These are phyloP conservation scores for Forficula auricularia DNA, from an alignment of 1,140 invertebrate genomes.

Conservation along the genomic window DNA sequence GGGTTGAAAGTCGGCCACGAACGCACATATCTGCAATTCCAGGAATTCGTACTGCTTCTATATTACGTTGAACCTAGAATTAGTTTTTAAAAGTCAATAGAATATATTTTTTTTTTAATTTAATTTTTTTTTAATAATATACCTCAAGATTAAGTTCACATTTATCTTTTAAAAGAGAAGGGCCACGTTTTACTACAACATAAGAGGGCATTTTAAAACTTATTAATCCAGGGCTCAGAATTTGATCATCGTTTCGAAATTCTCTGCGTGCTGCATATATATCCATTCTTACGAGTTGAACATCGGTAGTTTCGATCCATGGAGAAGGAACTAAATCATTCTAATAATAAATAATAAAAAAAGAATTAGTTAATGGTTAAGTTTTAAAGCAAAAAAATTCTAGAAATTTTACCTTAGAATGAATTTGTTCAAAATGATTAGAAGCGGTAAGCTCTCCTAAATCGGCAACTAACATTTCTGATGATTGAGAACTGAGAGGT, in stretches of 20 bases:
- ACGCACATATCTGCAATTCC: constrained; percentile 71
- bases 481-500: constrained; percentile 65
- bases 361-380: too few relatives aligned
- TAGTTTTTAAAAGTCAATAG: too few relatives aligned
- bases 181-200: constrained; percentile 33
- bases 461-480: constrained; percentile 61
- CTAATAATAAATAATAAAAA: constrained; percentile 1
- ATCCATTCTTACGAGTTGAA: constrained; percentile 62
- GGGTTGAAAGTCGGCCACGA: constrained; percentile 66
- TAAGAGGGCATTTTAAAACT: constrained; percentile 31
- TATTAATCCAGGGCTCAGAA: constrained; percentile 14
- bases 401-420: background rate
- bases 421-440: constrained; percentile 42
- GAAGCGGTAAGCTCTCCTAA: constrained; percentile 60
- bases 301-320: too few relatives aligned
- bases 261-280: constrained; percentile 45
- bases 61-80: background rate
- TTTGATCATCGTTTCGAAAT: constrained; percentile 12
- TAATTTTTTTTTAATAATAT: constrained; percentile 29
- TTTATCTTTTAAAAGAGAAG: constrained; percentile 55
- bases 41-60: constrained; percentile 17
- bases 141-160: constrained; percentile 62
- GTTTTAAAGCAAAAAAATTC: constrained; percentile 2
- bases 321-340: too few relatives aligned
- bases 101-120: too few relatives aligned